Evolutionary conservation across 2,888 invertebrate species (phyloP).

Genomic region (Meteorus colon): DNA sequence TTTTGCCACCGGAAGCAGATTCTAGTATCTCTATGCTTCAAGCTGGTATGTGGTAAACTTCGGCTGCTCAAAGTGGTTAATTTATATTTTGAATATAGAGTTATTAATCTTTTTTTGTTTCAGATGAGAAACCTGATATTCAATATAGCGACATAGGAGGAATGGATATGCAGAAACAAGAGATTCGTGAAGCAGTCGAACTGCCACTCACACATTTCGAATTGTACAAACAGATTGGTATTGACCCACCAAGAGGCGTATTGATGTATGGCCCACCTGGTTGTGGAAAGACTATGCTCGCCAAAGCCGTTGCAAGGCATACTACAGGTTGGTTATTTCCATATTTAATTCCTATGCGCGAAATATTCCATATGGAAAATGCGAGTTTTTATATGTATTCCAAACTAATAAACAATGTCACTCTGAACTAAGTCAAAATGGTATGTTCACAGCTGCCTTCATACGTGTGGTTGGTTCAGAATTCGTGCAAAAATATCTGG

Average conservation of each 20-base stretch:
- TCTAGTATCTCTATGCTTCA: constrained; percentile 99
- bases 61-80: background rate
- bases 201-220: constrained; percentile 98
- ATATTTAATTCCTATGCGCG: background rate
- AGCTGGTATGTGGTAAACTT: constrained; percentile 78
- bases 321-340: constrained; percentile 83
- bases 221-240: constrained; percentile 98
- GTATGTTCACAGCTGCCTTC: constrained; percentile 86
- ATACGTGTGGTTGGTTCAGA: constrained; percentile 99
- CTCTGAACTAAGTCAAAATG: background rate
- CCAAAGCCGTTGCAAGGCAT: constrained; percentile 98
- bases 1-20: constrained; percentile 98
- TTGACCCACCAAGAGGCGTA: constrained; percentile 98
- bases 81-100: background rate
- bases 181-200: constrained; percentile 98
- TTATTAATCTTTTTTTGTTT: constrained; percentile 33
- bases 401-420: background rate
- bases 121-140: constrained; percentile 98
- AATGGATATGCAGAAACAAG: constrained; percentile 99
- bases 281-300: constrained; percentile 99
- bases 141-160: constrained; percentile 98
- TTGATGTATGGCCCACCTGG: constrained; percentile 99
- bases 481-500: constrained; percentile 99
- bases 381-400: background rate
- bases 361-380: no score